phyloP scores from a whole-genome alignment of 2,888 invertebrate species.

The Acronicta psi region DNA sequence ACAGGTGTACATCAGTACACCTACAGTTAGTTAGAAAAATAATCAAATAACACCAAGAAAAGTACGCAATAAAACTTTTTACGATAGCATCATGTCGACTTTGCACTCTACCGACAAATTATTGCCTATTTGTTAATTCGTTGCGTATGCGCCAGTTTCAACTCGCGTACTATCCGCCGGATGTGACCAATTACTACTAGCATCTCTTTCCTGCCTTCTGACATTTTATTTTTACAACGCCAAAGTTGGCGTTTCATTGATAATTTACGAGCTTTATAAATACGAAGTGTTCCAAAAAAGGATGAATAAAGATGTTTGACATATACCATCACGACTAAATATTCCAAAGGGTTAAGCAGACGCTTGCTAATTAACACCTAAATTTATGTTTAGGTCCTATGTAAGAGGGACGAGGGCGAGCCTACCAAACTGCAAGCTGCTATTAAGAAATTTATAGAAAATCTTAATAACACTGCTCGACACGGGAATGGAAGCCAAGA shows the following conservation, averaged over 20 bases:
- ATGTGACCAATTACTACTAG: conserved; percentile 54
- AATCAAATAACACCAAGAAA: background rate
- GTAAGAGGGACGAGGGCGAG: too few species aligned
- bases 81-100: conserved; percentile 21
- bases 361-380: too few species aligned
- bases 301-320: background rate
- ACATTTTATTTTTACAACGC: conserved; percentile 56
- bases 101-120: conserved; percentile 44
- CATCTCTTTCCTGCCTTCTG: conserved; percentile 57
- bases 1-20: too few species aligned
- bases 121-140: conserved; percentile 59
- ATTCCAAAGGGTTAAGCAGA: too few species aligned
- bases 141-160: conserved; percentile 53
- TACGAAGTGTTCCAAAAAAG: conserved; percentile 18
- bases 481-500: too few species aligned
- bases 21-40: too few species aligned
- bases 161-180: conserved; percentile 49
- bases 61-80: conserved; percentile 18
- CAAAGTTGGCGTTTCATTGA: conserved; percentile 42
- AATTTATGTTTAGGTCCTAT: too few species aligned
- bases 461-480: too few species aligned
- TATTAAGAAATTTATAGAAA: too few species aligned
- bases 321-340: too few species aligned
- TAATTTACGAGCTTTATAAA: conserved; percentile 48
- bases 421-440: too few species aligned